phyloP scores from a whole-genome alignment of 2,888 invertebrate species.

The Melieria picta region DNA sequence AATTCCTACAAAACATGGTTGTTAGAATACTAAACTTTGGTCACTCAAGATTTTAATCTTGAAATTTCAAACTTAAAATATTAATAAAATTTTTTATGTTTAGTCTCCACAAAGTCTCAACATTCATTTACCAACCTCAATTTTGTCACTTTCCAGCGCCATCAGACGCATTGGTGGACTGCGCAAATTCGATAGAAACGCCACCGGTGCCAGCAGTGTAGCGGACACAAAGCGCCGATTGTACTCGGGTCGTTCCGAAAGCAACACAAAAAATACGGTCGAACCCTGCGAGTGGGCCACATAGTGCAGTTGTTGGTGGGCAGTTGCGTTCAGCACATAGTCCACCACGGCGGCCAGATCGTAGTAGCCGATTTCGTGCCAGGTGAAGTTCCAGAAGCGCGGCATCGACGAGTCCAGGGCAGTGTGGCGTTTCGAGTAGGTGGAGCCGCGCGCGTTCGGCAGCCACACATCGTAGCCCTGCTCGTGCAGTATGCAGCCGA shows the following conservation, averaged over 20 bases:
- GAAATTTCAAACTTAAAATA: too few species aligned
- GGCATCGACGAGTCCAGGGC: constrained; percentile 48
- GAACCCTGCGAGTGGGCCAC: constrained; percentile 62
- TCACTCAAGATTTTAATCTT: too few species aligned
- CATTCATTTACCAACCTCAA: constrained; percentile 50
- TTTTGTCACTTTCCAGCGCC: constrained; percentile 47
- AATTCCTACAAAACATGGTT: too few species aligned
- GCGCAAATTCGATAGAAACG: constrained; percentile 53
- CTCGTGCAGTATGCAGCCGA: constrained; percentile 55
- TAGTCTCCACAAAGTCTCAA: neutral
- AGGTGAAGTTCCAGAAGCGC: constrained; percentile 61
- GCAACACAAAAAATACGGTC: constrained; percentile 57
- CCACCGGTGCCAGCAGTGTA: constrained; percentile 57
- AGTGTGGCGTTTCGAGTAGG: constrained; percentile 55
- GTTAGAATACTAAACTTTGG: too few species aligned
- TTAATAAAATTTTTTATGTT: too few species aligned
- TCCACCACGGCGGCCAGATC: constrained; percentile 59
- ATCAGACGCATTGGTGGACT: constrained; percentile 56
- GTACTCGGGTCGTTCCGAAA: constrained; percentile 57
- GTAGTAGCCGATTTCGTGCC: constrained; percentile 62
- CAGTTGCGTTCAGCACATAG: constrained; percentile 53
- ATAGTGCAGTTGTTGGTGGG: constrained; percentile 55
- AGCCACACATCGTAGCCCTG: constrained; percentile 62
- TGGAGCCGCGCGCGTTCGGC: constrained; percentile 60
- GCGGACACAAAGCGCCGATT: constrained; percentile 54